Percentiles rank a stretch among this genome's conserved stretches.
phyloP scores from a whole-genome alignment of 2,888 invertebrate genomes.

The Drosophila setosimentum region DNA sequence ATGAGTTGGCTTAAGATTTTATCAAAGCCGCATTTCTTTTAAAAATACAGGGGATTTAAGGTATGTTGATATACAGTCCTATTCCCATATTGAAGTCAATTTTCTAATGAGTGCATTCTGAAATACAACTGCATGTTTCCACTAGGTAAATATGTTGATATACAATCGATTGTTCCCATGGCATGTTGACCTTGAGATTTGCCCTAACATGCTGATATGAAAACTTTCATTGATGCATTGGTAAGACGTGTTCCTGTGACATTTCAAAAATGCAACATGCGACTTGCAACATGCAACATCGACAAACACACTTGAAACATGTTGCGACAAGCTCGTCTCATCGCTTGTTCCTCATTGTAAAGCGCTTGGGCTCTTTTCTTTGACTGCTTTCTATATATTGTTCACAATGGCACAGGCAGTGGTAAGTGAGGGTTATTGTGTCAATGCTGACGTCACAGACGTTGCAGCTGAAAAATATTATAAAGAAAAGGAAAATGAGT shows the following conservation, averaged over 20 bases:
- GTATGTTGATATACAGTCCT: not conserved
- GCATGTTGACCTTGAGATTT: not conserved
- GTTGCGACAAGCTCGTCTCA: not conserved
- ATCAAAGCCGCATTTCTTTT: not conserved
- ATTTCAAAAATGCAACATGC: not conserved
- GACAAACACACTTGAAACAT: not conserved
- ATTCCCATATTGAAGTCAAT: not conserved
- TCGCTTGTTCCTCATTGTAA: not conserved
- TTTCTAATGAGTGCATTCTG: not conserved
- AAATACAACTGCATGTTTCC: not conserved
- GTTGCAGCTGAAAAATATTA: not conserved
- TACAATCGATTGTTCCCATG: not conserved
- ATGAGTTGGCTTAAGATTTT: not conserved
- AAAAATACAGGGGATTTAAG: not conserved
- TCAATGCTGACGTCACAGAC: constrained; percentile 72
- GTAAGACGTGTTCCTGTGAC: not conserved
- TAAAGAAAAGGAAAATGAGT: not conserved
- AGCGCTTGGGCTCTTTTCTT: not conserved
- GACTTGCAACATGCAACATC: not conserved
- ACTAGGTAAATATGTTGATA: not conserved
- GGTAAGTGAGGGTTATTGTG: constrained; percentile 58
- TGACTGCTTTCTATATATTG: not conserved
- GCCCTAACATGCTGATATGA: not conserved
- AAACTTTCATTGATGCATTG: not conserved
- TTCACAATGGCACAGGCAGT: not conserved